Evolutionary conservation across 2,797 vertebrate genomes (phyloP), one percentile per base, ranked within the genome.

Genomic region (Tragopan temminckii): DNA sequence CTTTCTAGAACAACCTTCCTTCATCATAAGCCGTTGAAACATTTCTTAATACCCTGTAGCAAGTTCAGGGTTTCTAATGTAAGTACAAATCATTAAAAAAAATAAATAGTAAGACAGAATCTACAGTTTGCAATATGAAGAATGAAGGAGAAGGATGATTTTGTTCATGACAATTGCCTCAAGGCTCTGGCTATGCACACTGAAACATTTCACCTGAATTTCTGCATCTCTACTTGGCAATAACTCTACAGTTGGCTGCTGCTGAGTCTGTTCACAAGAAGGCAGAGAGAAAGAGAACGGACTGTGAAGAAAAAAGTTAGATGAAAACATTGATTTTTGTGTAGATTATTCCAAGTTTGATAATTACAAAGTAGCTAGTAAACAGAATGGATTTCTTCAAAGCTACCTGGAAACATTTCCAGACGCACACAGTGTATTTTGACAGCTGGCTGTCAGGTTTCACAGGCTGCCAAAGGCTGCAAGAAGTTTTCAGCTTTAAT

Each of bases 11-110:
- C 63, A 59, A 81, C 68, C 48, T 91, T 42, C 36, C 71, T 68
- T 81, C 90, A 92, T 38, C 36, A 3, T 9, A 70, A 90, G 31
- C 45, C n/a, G 40, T 4, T 4, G 2, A 48, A 89, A 71, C 36
- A 70, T 77, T 92, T 82, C 76, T 70, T 53, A 90, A 36, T 58
- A 61, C 81, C 61, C 92, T 23, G 57, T 61, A 77, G 96, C 86
- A 93, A 92, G 90, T 66, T 52, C 29, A 10, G 29, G 71, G 45
- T 71, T 83, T 64, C 59, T 59, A 91, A 88, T 48, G 2, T 33
- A 92, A 92, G 78, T 42, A 77, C 24, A 77, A 84, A 48, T 43
- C 91, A 95, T 90, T 94, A 92, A 82, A 92, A 87, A 87, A 90
- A 81, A 95, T 36, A 88, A 92, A 94, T 85, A 75, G 78, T 21